Percentiles rank a stretch among this genome's conserved stretches.
Evolutionary conservation across 2,113 vertebrate species (phyloP).

Genomic region (Petrocephalus microphthalmus): DNA sequence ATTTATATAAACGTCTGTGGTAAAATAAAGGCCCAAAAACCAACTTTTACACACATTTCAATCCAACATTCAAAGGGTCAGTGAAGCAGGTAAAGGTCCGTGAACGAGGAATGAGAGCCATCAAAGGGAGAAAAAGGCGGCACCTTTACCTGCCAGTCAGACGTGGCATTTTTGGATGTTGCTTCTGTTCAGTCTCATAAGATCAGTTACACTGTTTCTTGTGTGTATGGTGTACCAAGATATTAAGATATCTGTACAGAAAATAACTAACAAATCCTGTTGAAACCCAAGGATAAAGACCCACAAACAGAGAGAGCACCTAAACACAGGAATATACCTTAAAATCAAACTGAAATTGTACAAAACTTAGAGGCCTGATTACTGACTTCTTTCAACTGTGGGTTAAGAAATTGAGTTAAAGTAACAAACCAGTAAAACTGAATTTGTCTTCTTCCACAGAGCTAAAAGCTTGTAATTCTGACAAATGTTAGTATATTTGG

Average conservation of each 20-base stretch:
- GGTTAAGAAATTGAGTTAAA: slow-evolving; percentile 4
- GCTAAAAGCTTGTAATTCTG: not conserved
- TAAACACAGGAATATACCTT: slow-evolving; percentile 14
- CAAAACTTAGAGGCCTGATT: slow-evolving; percentile 21
- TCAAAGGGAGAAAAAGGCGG: not conserved
- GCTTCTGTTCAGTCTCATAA: not conserved
- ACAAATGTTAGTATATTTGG: not conserved
- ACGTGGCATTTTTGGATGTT: not conserved
- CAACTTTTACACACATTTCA: not conserved
- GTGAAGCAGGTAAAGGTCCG: not conserved
- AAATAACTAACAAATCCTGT: slow-evolving; percentile 26
- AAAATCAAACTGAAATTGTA: slow-evolving; percentile 22
- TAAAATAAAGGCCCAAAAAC: not conserved
- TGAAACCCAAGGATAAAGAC: slow-evolving; percentile 38
- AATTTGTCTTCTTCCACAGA: slow-evolving; percentile 14
- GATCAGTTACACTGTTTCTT: not conserved
- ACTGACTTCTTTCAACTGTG: slow-evolving; percentile 9
- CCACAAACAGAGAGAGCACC: slow-evolving; percentile 31
- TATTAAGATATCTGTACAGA: slow-evolving; percentile 21
- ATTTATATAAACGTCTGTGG: not conserved
- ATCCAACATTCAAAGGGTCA: not conserved
- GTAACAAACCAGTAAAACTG: slow-evolving; percentile 10
- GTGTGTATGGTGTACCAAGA: slow-evolving; percentile 4
- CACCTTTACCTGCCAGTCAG: not conserved
- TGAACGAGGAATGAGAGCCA: not conserved